phyloP scores from a whole-genome alignment of 2,797 vertebrate species.

The Phoeniculus purpureus region DNA sequence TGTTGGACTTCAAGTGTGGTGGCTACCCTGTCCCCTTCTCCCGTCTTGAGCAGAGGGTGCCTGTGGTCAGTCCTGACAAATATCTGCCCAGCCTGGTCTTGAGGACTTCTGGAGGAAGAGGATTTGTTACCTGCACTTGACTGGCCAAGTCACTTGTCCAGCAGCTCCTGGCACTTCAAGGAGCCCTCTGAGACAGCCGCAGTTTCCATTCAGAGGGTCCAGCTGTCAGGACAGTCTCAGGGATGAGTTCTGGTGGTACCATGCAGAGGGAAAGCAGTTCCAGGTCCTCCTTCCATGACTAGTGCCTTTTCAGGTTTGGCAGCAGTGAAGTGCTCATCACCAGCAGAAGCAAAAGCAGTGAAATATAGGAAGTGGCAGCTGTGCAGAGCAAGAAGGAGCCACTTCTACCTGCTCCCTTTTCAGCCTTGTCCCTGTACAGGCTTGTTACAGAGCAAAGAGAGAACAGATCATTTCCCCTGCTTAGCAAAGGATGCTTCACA shows the following conservation, averaged over 20 bases:
- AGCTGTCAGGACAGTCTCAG: background rate
- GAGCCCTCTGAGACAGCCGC: background rate
- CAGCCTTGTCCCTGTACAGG: background rate
- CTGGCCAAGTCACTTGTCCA: background rate
- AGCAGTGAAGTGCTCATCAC: background rate
- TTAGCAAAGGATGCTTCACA: slow-evolving; percentile 27
- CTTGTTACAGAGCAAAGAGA: background rate
- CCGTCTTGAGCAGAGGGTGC: background rate
- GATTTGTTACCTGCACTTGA: background rate
- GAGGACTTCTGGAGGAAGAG: background rate
- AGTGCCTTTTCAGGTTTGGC: background rate
- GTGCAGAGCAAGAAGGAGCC: background rate
- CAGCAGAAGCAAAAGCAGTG: background rate
- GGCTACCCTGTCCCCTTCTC: background rate
- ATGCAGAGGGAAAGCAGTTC: background rate
- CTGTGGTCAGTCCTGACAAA: background rate
- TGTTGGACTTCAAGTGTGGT: background rate
- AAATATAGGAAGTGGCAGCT: background rate
- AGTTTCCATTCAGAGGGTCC: background rate
- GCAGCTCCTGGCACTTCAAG: background rate
- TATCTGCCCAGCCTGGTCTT: background rate
- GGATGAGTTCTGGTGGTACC: background rate
- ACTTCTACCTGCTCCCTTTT: slow-evolving; percentile 32
- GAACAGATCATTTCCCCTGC: background rate
- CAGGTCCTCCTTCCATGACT: background rate